Conservation (phyloP, 2,113 vertebrate species). For the Oncorhynchus keta region DNA sequence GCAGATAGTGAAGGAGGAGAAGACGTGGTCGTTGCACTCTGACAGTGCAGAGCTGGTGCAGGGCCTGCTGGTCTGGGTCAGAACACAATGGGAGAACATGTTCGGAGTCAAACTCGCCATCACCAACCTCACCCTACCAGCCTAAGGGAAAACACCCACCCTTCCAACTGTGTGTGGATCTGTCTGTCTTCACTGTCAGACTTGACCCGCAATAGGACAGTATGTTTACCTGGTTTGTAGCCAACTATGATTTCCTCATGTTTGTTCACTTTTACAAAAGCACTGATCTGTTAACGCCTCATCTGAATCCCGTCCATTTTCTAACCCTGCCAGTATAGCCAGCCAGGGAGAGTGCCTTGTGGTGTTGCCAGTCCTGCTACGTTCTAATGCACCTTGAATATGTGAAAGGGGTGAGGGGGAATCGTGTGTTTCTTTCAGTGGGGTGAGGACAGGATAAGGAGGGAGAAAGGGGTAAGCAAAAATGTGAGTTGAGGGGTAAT, state of each 20-base stretch:
- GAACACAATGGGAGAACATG: conserved; percentile 83
- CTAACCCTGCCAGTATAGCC: not conserved
- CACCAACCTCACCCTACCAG: conserved; percentile 49
- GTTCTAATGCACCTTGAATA: not conserved
- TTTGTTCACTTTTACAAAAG: conserved; percentile 44
- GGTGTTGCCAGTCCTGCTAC: conserved; percentile 15
- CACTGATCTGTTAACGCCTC: conserved; percentile 27
- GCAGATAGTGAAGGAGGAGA: conserved; percentile 78
- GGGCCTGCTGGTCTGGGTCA: conserved; percentile 81
- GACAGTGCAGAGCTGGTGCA: conserved; percentile 75
- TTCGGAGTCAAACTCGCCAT: conserved; percentile 80
- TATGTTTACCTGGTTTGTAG: conserved; percentile 2
- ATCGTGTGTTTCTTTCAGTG: not conserved
- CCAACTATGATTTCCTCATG: conserved; percentile 22
- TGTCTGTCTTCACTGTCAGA: not conserved
- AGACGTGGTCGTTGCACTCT: conserved; percentile 77
- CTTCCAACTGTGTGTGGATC: not conserved
- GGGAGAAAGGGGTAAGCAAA: too few species aligned
- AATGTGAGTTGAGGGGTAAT: not conserved
- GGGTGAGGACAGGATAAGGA: not conserved
- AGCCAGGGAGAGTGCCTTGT: conserved; percentile 46
- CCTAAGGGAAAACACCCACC: not conserved
- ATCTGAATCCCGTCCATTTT: conserved; percentile 26
- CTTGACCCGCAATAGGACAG: not conserved
- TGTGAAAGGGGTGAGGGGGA: not conserved